Percentiles rank a stretch among this genome's conserved stretches.
Evolutionary conservation across 1,140 invertebrate genomes (phyloP).

Genomic region (Aleiodes sp.): DNA sequence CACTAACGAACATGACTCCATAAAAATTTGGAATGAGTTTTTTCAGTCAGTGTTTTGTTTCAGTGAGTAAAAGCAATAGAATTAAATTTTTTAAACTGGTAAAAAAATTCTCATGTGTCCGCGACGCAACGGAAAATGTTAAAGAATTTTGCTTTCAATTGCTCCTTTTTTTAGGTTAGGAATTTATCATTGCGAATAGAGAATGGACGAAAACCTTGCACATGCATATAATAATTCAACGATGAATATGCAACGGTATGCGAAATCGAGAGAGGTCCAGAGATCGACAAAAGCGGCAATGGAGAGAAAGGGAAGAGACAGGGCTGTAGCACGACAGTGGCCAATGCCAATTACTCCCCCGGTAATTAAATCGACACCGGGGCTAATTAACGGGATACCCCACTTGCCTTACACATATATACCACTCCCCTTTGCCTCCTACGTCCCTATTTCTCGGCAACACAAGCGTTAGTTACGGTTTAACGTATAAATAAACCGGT

Average conservation of each 20-base stretch:
- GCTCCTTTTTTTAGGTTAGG: background rate
- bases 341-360: constrained; percentile 56
- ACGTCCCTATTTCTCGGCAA: background rate
- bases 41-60: background rate
- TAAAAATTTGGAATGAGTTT: constrained; percentile 11
- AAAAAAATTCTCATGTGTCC: constrained; percentile 15
- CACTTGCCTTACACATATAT: constrained; percentile 18
- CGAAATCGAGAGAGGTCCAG: constrained; percentile 24
- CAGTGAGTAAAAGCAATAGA: background rate
- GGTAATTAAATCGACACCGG: constrained; percentile 60
- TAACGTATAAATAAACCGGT: constrained; percentile 51
- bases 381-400: constrained; percentile 54
- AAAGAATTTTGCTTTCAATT: background rate
- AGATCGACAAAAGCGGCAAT: constrained; percentile 37
- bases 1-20: constrained; percentile 12
- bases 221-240: constrained; percentile 50
- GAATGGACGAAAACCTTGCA: constrained; percentile 24
- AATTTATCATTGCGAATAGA: constrained; percentile 33
- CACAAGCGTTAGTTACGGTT: constrained; percentile 12
- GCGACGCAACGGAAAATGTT: background rate
- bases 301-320: constrained; percentile 28
- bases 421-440: background rate
- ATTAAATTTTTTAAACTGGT: background rate
- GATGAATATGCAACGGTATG: constrained; percentile 57
- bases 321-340: constrained; percentile 43